Base-by-base conservation (phyloP, 2,113 vertebrate genomes). In the Gracilinanus agilis region DNA sequence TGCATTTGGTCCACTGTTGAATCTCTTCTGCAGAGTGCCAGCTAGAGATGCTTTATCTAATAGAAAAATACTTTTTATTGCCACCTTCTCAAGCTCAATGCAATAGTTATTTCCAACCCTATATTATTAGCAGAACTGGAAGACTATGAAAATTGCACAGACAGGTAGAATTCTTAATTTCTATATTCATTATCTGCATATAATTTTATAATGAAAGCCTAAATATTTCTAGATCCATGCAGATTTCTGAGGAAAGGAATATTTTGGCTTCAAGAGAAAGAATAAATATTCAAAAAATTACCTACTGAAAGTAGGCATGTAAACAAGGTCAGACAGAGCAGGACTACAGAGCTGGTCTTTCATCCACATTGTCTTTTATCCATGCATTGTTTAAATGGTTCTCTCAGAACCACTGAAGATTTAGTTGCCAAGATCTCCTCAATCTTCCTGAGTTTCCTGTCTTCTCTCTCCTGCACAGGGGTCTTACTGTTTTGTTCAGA, bases 51-150 rank as follows among this genome's bases (percentile, higher is more conserved):
- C 61, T 92, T 24, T 4, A 53, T 34, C 21, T 75, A 16, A 61
- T 58, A 34, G 44, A 25, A 92, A 95, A 94, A 90, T 89, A 90
- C 55, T 53, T 8, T 89, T 90, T 90, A 2, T 88, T 91, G 19
- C 7, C 95, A 88, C 9, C 8, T 9, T 44, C 34, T 91, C 13
- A 83, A 6, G 27, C 12, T 88, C 91, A 24, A 24, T 90, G 21
- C 67, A 61, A 27, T 88, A 88, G 3, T 49, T 92, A 27, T 91
- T 96, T 40, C 44, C 3, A 94, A 90, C 0, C 1, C 53, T 19
- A 55, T 27, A 10, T 21, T 27, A 10, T 21, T 29, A n/a, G 0
- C 90, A 9, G 44, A 88, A 93, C 3, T 1, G 75, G 53, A 34
- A 44, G 16, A 90, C 53, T 55, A 90, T 88, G 61, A 92, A 94